Evolutionary conservation across 2,113 vertebrate genomes (phyloP).

Genomic region (Ellobius talpinus): DNA sequence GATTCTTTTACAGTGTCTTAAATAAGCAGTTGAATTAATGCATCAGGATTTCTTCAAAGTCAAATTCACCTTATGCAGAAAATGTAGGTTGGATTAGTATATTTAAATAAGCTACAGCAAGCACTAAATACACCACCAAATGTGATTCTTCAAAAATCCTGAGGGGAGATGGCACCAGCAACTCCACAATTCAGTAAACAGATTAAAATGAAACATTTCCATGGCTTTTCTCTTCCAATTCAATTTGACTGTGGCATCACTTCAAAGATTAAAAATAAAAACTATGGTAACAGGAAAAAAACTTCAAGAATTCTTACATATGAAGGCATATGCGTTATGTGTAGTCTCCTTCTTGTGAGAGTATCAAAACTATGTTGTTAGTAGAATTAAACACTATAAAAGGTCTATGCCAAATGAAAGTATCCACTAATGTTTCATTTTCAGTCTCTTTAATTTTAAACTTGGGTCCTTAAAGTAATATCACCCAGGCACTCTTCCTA

Average conservation of each 20-base stretch:
- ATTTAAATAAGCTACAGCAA: neutral
- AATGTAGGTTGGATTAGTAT: neutral
- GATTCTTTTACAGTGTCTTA: slow-evolving; percentile 7
- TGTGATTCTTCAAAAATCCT: slow-evolving; percentile 40
- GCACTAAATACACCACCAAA: neutral
- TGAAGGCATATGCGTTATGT: slow-evolving; percentile 11
- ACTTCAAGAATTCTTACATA: slow-evolving; percentile 47
- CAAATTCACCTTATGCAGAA: slow-evolving; percentile 11
- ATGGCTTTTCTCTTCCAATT: slow-evolving; percentile 47
- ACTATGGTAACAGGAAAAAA: slow-evolving; percentile 40
- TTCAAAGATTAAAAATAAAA: slow-evolving; percentile 69
- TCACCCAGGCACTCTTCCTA: slow-evolving; percentile 15
- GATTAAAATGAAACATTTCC: slow-evolving; percentile 52
- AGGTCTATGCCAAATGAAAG: slow-evolving; percentile 15
- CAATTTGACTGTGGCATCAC: slow-evolving; percentile 46
- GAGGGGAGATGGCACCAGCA: neutral
- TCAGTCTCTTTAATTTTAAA: slow-evolving; percentile 59
- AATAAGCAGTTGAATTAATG: slow-evolving; percentile 30
- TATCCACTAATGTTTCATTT: slow-evolving; percentile 53
- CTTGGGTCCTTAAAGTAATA: slow-evolving; percentile 12
- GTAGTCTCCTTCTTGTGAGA: slow-evolving; percentile 41
- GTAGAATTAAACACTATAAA: slow-evolving; percentile 55
- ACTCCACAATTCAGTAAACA: slow-evolving; percentile 36
- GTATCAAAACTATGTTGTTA: slow-evolving; percentile 56
- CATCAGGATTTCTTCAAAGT: slow-evolving; percentile 39